Base-by-base conservation (phyloP, 2,888 invertebrate species). In the Troides helena region DNA sequence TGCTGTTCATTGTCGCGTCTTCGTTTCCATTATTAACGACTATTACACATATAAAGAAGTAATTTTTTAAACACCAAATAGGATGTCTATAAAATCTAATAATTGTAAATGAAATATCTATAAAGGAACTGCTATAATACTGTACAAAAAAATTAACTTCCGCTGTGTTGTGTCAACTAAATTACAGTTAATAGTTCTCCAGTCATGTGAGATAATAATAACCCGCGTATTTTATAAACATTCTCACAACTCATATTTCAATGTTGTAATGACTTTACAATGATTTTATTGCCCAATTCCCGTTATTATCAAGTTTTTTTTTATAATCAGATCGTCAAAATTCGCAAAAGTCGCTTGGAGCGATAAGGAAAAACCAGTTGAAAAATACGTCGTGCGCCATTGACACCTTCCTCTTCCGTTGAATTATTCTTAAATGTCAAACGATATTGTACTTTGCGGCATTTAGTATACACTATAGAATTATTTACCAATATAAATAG, bases 401-500 rank as follows among this genome's bases (percentile, higher is more conserved):
- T 36, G 60, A 17, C 17, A 14, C 14, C 18, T 66, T 66, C 65
- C 65, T 59, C 59, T 66, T 66, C 65, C 65, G 65, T 59, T n/a
- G 18, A 21, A 50, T 58, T 53, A 53, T 2, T 21, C 43, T 36
- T 18, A 36, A 30, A 60, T 60, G 36, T 18, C 60, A 60, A 30
- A 60, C 60, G 60, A 65, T 36, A 65, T 58, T 65, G 50, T 25
- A 43, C 58, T 65, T 30, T 65, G 14, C 46, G 4, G 12, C 46
- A 1, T 14, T 46, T 14, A 14, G 14, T 14, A 14, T 14, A 46
- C 14, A 46, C 43, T 2, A 14, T 14, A 46, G 12, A 14, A 10
- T 46, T 46, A 46, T 46, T 46, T 46, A 46, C 43, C 14, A 46
- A 46, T 12, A 46, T 12, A 46, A 2, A 46, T 46, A 12, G 2